Evolutionary conservation across 2,113 vertebrate species (phyloP).

Genomic region (Xenus cinereus): DNA sequence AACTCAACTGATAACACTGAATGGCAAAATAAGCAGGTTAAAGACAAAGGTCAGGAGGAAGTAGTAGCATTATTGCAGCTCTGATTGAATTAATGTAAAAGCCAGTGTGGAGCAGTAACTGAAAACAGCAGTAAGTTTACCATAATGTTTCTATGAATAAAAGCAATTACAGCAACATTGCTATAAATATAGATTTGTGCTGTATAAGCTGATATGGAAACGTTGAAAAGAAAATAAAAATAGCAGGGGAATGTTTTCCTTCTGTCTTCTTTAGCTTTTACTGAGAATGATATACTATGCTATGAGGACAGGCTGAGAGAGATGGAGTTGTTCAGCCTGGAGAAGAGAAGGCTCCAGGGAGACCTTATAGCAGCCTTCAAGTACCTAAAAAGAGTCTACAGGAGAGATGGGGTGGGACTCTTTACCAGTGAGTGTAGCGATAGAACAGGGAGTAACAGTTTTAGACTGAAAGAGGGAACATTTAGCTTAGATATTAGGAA

Average conservation of each 20-base stretch:
- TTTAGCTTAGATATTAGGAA: no score
- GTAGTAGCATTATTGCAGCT: not conserved
- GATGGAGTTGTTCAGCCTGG: no score
- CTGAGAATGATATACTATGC: not conserved
- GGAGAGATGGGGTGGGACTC: no score
- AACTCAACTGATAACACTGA: not conserved
- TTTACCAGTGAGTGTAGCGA: no score
- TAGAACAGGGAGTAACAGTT: no score
- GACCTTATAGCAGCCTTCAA: no score
- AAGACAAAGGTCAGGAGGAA: conserved; percentile 19
- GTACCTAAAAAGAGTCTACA: no score
- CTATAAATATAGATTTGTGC: not conserved
- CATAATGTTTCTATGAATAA: not conserved
- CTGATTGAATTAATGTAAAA: not conserved
- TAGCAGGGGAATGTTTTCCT: not conserved
- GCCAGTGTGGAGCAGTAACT: not conserved
- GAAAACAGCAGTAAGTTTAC: not conserved
- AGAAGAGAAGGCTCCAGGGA: no score
- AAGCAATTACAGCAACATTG: not conserved
- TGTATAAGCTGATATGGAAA: not conserved
- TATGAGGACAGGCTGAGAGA: no score
- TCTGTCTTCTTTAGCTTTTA: not conserved
- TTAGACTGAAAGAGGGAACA: no score
- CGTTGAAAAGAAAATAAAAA: not conserved
- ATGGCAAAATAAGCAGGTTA: not conserved